phyloP scores from a whole-genome alignment of 1,140 invertebrate genomes.

The Phocides pigmalion region DNA sequence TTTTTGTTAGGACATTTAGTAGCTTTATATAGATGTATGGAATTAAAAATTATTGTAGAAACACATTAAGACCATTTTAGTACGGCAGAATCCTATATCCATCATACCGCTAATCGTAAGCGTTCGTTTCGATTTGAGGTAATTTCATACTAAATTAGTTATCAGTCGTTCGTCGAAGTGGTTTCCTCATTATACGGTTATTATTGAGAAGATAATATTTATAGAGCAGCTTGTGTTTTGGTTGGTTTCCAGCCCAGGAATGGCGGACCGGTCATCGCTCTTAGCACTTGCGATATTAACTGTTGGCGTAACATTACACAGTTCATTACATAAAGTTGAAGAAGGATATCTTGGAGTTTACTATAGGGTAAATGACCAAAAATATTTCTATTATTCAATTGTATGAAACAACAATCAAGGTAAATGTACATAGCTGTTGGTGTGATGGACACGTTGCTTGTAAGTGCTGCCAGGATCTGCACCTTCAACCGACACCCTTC shows the following conservation, averaged over 20 bases:
- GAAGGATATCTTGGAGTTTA: constrained; percentile 96
- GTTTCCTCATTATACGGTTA: neutral
- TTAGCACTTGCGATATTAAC: constrained; percentile 71
- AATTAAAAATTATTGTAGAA: neutral
- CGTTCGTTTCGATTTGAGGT: constrained; percentile 63
- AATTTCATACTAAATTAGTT: constrained; percentile 21
- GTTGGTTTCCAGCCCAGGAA: constrained; percentile 45
- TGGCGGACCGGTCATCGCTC: constrained; percentile 74
- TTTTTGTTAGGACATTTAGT: neutral
- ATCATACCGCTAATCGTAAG: constrained; percentile 63
- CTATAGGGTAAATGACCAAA: constrained; percentile 88
- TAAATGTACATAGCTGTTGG: too few species aligned
- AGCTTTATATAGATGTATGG: neutral
- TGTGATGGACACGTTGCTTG: too few species aligned
- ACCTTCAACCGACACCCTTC: too few species aligned
- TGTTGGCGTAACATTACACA: constrained; percentile 73
- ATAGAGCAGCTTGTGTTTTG: neutral
- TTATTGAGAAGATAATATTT: neutral
- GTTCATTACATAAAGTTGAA: constrained; percentile 91
- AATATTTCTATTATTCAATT: neutral
- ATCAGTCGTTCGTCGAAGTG: neutral
- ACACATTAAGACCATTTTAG: neutral
- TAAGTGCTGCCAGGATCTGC: too few species aligned
- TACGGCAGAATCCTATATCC: constrained; percentile 29
- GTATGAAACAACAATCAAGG: too few species aligned